Evolutionary conservation across 1,140 invertebrate genomes (phyloP).

Genomic region (Diorhabda elongata): DNA sequence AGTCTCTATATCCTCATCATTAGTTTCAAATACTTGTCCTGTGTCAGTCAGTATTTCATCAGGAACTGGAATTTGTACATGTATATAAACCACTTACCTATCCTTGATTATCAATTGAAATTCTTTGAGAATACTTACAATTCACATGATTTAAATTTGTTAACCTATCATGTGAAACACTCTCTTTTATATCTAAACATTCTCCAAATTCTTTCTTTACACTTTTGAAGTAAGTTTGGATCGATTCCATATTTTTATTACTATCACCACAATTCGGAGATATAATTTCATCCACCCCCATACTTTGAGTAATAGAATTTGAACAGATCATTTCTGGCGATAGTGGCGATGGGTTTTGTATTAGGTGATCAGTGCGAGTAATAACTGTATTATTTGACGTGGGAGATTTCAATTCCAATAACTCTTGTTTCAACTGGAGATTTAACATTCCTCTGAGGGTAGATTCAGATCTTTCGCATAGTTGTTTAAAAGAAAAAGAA

Average conservation of each 20-base stretch:
- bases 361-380: too few species aligned
- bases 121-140: not conserved
- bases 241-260: not conserved
- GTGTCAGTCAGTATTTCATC: not conserved
- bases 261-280: not conserved
- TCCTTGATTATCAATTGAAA: too few species aligned
- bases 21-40: not conserved
- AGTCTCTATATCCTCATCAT: slow-evolving; percentile 7
- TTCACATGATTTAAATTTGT: not conserved
- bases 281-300: not conserved
- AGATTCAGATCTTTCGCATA: slow-evolving; percentile 45
- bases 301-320: slow-evolving; percentile 11
- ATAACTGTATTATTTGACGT: too few species aligned
- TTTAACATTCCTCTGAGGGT: slow-evolving; percentile 37
- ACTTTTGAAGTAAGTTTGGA: not conserved
- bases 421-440: slow-evolving; percentile 20
- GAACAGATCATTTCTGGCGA: not conserved
- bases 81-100: too few species aligned
- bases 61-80: not conserved
- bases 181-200: not conserved
- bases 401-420: slow-evolving; percentile 23
- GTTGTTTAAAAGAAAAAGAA: slow-evolving; percentile 47
- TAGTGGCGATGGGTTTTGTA: not conserved
- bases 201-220: not conserved
- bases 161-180: not conserved